These are phyloP conservation scores for Dicyrtomina minuta DNA, from an alignment of 2,888 invertebrate species.

Conservation along the genomic window DNA sequence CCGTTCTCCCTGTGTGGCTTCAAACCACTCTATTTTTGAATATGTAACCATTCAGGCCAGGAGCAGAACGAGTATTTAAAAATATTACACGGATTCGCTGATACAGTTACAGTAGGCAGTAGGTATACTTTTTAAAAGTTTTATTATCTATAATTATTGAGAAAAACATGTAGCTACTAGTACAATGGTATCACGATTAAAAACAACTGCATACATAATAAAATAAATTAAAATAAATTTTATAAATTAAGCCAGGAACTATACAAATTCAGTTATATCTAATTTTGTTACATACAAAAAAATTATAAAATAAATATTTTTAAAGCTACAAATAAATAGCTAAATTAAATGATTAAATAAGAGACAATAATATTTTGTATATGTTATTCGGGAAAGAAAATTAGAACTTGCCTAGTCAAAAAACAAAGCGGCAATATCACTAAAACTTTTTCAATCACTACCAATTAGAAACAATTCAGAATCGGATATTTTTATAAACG, in stretches of 20 bases:
- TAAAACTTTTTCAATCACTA: not conserved
- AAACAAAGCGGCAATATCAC: not conserved
- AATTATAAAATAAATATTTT: too few relatives aligned
- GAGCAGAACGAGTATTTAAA: slow-evolving; percentile 59
- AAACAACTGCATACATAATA: too few relatives aligned
- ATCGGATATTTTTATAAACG: slow-evolving; percentile 2
- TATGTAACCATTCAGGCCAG: slow-evolving; percentile 57
- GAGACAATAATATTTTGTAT: not conserved
- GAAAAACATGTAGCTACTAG: too few relatives aligned
- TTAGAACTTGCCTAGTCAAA: not conserved
- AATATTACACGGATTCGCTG: slow-evolving; percentile 62
- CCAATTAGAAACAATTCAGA: too few relatives aligned
- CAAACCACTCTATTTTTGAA: slow-evolving; percentile 61
- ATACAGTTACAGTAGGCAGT: slow-evolving; percentile 62
- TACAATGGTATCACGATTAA: too few relatives aligned
- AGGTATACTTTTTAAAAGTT: slow-evolving; percentile 4
- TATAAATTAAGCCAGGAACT: too few relatives aligned
- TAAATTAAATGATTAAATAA: too few relatives aligned
- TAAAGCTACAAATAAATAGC: too few relatives aligned
- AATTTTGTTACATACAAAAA: too few relatives aligned
- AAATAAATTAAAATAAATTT: too few relatives aligned
- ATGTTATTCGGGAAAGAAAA: slow-evolving; percentile 41
- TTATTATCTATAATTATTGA: too few relatives aligned
- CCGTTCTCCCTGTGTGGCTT: slow-evolving; percentile 60
- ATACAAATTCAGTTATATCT: too few relatives aligned